phyloP scores from a whole-genome alignment of 35 echinoderm and acorn worm genomes.

The Acanthaster planci region DNA sequence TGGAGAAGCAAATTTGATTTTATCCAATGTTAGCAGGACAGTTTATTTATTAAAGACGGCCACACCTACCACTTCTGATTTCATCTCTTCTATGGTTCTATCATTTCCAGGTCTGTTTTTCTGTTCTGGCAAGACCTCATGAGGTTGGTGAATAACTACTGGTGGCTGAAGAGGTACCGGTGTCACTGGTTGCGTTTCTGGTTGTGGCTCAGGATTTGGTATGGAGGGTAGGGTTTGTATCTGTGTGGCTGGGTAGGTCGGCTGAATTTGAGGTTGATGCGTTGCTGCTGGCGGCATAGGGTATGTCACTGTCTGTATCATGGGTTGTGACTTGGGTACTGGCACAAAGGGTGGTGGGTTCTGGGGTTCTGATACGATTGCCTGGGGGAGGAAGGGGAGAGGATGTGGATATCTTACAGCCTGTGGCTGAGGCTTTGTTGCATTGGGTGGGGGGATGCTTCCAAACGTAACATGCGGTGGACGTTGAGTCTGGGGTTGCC shows the following conservation, averaged over 20 bases:
- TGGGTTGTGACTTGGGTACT: background rate
- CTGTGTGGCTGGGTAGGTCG: background rate
- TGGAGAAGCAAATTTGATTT: background rate
- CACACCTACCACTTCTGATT: slow-evolving; percentile 1
- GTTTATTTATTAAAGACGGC: background rate
- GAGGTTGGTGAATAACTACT: background rate
- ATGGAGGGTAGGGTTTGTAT: too few relatives aligned
- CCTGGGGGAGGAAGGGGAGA: too few relatives aligned
- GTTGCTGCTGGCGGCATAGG: background rate
- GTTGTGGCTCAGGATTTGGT: too few relatives aligned
- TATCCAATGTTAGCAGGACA: background rate
- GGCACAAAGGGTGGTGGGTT: background rate
- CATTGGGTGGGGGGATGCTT: too few relatives aligned
- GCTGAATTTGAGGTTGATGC: background rate
- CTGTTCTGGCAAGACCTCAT: background rate
- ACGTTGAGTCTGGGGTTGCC: too few relatives aligned
- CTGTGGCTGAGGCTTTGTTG: too few relatives aligned
- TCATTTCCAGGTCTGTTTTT: background rate
- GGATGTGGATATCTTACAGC: too few relatives aligned
- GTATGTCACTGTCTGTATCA: background rate
- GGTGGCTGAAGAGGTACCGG: too few relatives aligned
- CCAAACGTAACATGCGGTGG: too few relatives aligned
- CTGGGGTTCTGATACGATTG: background rate
- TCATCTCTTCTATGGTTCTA: background rate
- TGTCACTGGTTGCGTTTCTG: too few relatives aligned